These are phyloP conservation scores for Epinephelus coioides DNA, from an alignment of 2,797 vertebrate species.

Conservation along the genomic window DNA sequence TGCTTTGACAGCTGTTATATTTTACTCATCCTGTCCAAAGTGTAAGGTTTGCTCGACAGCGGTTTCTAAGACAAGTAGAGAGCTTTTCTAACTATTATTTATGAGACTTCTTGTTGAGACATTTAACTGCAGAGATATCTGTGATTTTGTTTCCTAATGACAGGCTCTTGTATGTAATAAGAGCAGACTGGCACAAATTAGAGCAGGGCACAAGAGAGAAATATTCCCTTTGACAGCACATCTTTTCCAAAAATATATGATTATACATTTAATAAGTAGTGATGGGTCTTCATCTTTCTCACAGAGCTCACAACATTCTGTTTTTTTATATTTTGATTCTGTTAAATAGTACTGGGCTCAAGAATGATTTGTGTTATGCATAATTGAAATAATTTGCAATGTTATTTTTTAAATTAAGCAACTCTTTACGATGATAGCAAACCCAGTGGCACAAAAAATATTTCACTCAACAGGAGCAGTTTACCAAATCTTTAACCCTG, in stretches of 20 bases:
- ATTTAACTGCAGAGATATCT: conserved; percentile 11
- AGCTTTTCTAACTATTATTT: conserved; percentile 34
- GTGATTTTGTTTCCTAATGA: conserved; percentile 13
- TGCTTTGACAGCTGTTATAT: conserved; percentile 34
- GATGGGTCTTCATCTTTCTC: neutral
- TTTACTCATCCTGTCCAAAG: neutral
- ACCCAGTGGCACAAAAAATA: neutral
- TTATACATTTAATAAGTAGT: neutral
- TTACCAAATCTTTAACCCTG: neutral
- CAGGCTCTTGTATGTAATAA: conserved; percentile 1
- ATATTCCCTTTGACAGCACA: neutral
- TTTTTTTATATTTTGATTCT: neutral
- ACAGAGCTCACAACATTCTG: neutral
- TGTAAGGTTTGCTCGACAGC: conserved; percentile 8
- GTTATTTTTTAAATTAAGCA: neutral
- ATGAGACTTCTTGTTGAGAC: conserved; percentile 18
- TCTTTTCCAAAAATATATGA: neutral
- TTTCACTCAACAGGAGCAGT: neutral
- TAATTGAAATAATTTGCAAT: neutral
- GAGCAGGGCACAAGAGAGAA: neutral
- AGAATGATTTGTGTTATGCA: neutral
- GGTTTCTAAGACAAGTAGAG: conserved; percentile 29
- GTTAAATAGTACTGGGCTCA: neutral
- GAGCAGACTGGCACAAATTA: conserved; percentile 17
- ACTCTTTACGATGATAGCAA: neutral